Evolutionary conservation across 2,888 invertebrate species (phyloP), one percentile per base, ranked within the genome.

Genomic region (Hirtodrosophila trivittata): DNA sequence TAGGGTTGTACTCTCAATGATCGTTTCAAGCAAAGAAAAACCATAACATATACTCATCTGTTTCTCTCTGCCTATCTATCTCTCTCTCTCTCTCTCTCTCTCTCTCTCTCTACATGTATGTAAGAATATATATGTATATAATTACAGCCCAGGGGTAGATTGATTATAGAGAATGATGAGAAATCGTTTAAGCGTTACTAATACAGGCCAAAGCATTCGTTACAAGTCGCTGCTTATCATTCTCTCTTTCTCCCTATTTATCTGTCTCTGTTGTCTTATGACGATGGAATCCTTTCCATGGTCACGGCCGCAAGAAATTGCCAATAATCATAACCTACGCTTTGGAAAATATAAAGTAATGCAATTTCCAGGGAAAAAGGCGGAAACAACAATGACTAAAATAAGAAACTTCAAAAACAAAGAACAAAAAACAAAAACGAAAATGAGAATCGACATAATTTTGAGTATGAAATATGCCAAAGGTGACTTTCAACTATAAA

Each of bases 401-500:
- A 39, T 3, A 35, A 37, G 28, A 21, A 32, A 21, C 16, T n/a
- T 28, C 6, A 14, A 50, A 43, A 4, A 38, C 9, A 13, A 14
- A 54, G 39, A 46, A 43, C 18, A 33, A 38, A 41, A 51, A 46
- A 56, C 10, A 37, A 39, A 46, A 37, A 33, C 37, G n/a, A 28
- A 35, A 32, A 41, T 28, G 25, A 30, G 33, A 64, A 21, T 43
- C 25, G 18, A 25, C 42, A 38, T 30, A 51, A 16, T 50, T 50
- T 35, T 41, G 39, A 37, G 42, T 50, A 74, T 60, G 57, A 74
- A 85, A 77, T 82, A 86, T 86, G 66, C 65, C 71, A 84, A 86
- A 80, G 85, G 85, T 86, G 86, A 86, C 85, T 86, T 81, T 77
- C 85, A 84, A 72, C 63, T 64, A 55, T 37, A 64, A 50, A 46